Evolutionary conservation across 2,113 vertebrate species (phyloP).

Genomic region (Chinchilla lanigera): DNA sequence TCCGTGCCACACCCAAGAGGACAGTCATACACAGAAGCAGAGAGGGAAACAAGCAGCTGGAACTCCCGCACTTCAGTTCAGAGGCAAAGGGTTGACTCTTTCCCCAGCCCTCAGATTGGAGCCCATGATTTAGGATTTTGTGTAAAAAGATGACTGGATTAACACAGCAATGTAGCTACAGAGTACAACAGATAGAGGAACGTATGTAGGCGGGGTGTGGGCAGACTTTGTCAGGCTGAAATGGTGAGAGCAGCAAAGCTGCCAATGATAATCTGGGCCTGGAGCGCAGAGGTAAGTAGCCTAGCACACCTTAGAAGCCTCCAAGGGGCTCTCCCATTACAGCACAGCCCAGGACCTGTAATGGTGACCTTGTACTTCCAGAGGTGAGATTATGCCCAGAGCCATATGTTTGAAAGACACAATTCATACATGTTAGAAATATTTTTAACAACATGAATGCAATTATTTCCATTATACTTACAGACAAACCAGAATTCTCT

Average conservation of each 20-base stretch:
- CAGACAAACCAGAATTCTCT: slow-evolving; percentile 13
- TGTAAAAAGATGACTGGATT: background rate
- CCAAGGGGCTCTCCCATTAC: background rate
- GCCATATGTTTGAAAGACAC: background rate
- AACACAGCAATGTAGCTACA: background rate
- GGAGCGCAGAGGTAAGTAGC: background rate
- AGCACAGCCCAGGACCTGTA: background rate
- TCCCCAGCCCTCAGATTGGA: background rate
- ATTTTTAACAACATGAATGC: background rate
- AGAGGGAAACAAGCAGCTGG: background rate
- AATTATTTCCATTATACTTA: background rate
- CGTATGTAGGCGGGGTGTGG: accelerated
- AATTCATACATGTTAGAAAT: background rate
- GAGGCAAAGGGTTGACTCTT: background rate
- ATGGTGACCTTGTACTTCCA: background rate
- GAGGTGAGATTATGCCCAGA: background rate
- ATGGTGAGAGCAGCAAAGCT: too few species aligned
- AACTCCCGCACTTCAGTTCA: background rate
- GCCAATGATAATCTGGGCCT: background rate
- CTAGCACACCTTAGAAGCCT: background rate
- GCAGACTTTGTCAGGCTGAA: background rate
- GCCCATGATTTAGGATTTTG: background rate
- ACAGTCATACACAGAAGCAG: background rate
- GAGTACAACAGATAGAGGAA: background rate
- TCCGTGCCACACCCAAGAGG: background rate